Evolutionary conservation across 2,113 vertebrate species (phyloP).

Genomic region (Globicephala melas): DNA sequence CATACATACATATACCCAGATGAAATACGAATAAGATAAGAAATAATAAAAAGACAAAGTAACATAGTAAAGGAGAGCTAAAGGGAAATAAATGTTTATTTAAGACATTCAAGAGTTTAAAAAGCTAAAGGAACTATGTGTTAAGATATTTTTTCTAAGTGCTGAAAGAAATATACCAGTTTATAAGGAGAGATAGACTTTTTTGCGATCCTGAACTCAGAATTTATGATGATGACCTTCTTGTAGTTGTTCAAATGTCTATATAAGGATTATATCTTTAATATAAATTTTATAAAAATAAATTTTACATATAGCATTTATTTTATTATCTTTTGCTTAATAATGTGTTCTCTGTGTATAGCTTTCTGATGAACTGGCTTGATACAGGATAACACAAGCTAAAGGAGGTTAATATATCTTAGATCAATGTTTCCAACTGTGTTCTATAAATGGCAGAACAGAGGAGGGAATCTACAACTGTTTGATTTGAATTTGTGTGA

Average conservation of each 20-base stretch:
- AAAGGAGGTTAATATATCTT: background rate
- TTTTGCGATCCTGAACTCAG: background rate
- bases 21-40: background rate
- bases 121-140: background rate
- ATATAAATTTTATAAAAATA: background rate
- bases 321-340: background rate
- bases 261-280: background rate
- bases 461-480: background rate
- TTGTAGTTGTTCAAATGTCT: background rate
- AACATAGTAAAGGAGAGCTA: background rate
- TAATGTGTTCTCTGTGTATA: background rate
- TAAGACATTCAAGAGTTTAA: background rate
- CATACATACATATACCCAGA: background rate
- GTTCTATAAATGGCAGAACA: background rate
- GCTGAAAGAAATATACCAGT: background rate
- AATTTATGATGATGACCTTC: background rate
- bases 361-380: constrained; percentile 7
- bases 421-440: background rate
- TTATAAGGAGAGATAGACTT: background rate
- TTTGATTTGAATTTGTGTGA: constrained; percentile 22
- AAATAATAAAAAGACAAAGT: background rate
- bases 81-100: background rate
- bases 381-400: background rate
- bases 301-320: background rate
- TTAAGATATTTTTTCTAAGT: background rate